These are phyloP conservation scores for Micromussa lordhowensis DNA, from an alignment of 92 coral and sea anemone species.

Conservation along the genomic window DNA sequence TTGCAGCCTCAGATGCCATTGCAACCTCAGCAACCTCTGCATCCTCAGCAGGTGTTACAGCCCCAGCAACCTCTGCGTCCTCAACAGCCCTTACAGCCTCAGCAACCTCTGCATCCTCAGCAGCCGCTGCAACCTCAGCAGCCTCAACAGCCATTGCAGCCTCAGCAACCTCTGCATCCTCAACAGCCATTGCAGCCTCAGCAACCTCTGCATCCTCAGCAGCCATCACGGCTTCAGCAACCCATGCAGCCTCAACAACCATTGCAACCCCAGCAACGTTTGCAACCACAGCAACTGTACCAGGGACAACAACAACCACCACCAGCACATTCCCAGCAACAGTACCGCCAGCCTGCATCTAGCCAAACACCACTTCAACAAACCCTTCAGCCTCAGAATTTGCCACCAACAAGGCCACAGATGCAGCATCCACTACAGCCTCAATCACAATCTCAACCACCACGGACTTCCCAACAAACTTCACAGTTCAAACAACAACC, in stretches of 20 bases:
- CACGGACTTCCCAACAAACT: conserved; percentile 13
- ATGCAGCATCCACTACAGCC: conserved; percentile 6
- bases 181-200: conserved; percentile 33
- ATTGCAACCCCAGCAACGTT: conserved; percentile 40
- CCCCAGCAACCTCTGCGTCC: conserved; percentile 34
- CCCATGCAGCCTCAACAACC: conserved; percentile 51
- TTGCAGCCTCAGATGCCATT: conserved; percentile 41
- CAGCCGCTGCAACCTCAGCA: conserved; percentile 52
- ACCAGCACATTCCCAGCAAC: conserved; percentile 38
- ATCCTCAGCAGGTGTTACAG: conserved; percentile 28
- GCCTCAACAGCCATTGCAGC: conserved; percentile 44
- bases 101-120: conserved; percentile 21
- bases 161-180: conserved; percentile 35
- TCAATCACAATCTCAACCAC: conserved; percentile 31
- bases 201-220: conserved; percentile 34
- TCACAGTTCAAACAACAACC: conserved; percentile 44
- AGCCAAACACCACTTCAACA: conserved; percentile 10
- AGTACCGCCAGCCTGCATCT: conserved; percentile 26
- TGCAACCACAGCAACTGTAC: conserved; percentile 48
- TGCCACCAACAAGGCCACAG: conserved; percentile 5
- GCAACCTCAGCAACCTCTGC: conserved; percentile 40
- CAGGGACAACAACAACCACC: conserved; percentile 56
- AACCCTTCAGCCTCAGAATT: conserved; percentile 27
- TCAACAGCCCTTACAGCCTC: conserved; percentile 38
- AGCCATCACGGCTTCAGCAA: conserved; percentile 11